Conservation (phyloP, 2,888 invertebrate species). For the Calephelis perditalis region DNA sequence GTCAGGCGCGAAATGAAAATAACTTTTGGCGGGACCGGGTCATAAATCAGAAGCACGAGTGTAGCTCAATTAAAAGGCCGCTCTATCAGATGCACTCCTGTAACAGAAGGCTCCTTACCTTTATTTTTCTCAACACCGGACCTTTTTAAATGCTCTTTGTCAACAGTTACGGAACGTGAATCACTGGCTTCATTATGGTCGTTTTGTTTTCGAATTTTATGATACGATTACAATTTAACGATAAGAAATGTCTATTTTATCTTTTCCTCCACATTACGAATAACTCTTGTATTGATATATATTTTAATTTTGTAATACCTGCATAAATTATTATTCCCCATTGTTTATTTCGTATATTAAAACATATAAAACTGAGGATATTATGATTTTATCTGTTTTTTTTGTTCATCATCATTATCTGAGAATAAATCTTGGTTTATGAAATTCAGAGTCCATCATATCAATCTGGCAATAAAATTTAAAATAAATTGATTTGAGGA, state of each 20-base stretch:
- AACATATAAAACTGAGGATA: too few relatives aligned
- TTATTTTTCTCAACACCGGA: constrained; percentile 40
- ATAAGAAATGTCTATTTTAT: neutral
- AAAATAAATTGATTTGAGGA: too few relatives aligned
- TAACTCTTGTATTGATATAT: too few relatives aligned
- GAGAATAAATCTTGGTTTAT: too few relatives aligned
- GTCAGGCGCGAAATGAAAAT: constrained; percentile 64
- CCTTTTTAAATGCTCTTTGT: constrained; percentile 48
- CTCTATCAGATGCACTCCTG: constrained; percentile 67
- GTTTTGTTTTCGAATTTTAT: constrained; percentile 23
- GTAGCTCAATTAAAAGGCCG: constrained; percentile 71
- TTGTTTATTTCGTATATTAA: too few relatives aligned
- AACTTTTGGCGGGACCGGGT: constrained; percentile 67
- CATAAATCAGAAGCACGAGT: constrained; percentile 74
- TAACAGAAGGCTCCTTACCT: constrained; percentile 41
- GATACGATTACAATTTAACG: constrained; percentile 21
- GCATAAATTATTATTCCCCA: too few relatives aligned
- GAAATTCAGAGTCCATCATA: too few relatives aligned
- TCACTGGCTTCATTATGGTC: constrained; percentile 19
- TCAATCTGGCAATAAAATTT: too few relatives aligned
- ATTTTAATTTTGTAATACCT: too few relatives aligned
- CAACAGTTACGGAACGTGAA: constrained; percentile 35
- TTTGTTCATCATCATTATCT: too few relatives aligned
- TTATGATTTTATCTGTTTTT: too few relatives aligned
- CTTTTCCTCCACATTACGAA: too few relatives aligned